Conservation (phyloP, 2,797 vertebrate genomes). For the Netta rufina region DNA sequence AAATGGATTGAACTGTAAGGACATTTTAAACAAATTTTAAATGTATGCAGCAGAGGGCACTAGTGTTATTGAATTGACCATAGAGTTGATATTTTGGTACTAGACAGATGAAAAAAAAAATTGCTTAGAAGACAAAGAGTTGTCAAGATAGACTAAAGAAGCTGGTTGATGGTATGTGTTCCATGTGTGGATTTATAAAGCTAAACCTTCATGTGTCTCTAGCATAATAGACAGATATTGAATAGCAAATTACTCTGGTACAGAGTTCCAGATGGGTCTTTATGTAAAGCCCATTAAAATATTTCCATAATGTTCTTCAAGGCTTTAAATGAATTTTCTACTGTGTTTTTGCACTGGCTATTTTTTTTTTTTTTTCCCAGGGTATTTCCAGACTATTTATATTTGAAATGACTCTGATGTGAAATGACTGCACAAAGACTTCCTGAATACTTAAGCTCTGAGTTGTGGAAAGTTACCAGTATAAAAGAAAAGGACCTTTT, state of each 20-base stretch:
- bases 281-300: constrained; percentile 28
- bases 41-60: constrained; percentile 60
- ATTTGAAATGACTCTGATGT: background rate
- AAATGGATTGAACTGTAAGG: background rate
- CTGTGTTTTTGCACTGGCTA: background rate
- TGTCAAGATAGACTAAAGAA: constrained; percentile 9
- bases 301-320: background rate
- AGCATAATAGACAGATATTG: background rate
- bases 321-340: constrained; percentile 9
- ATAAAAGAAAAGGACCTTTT: background rate
- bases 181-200: background rate
- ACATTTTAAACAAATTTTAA: constrained; percentile 5
- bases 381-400: background rate
- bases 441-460: background rate
- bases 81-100: background rate
- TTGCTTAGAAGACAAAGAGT: background rate
- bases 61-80: constrained; percentile 22
- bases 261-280: constrained; percentile 14
- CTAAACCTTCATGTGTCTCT: background rate
- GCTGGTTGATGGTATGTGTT: background rate
- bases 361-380: background rate
- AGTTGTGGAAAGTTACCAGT: background rate
- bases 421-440: background rate
- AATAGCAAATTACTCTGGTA: background rate
- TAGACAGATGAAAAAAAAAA: background rate